Base-by-base conservation (phyloP, 2,113 vertebrate species). In the Tachysurus vachellii region DNA sequence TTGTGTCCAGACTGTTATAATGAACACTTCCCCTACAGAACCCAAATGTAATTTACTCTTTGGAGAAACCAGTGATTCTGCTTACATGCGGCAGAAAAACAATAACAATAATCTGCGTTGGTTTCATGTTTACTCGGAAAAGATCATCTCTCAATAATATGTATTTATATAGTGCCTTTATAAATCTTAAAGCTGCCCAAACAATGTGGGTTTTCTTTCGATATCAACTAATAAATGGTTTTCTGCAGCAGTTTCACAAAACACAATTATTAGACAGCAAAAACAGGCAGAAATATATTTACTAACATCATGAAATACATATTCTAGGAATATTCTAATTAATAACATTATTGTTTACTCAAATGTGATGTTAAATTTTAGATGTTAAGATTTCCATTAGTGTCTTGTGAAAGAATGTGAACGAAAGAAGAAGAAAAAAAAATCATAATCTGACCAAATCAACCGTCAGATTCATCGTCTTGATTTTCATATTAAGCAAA, bases 21-120 rank as follows among this genome's bases (percentile, higher is more conserved):
- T 86, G 50, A 68, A 86, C 75, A 54, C 50, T 80, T 68, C 61
- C 85, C 21, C 12, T 68, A 54, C 76, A 66, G 47, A 80, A 80
- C 23, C 61, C 50, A 84, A 83, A 87, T 64, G 57, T 77, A 83
- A 82, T 87, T 83, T 77, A 83, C 53, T 80, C 61, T 42, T 54
- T 16, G 0, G 73, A 84, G 75, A 86, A 86, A 86, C 62, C 47
- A 56, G n/a, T 14, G 42, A 85, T 80, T 36, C 53, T 80, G 71
- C 71, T 85, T 77, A 85, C 17, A 85, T 44, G 44, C 11, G 42
- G 57, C 17, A 12, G 47, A 76, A 76, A 9, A 75, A 73, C 21
- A 73, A 73, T 21, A 73, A 44, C 26, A 50, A 76, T 77, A 62
- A 62, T 73, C 71, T 64, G 44, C 71, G 61, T 62, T 62, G 71